phyloP scores from a whole-genome alignment of 2,797 vertebrate genomes.

The Tadarida brasiliensis region DNA sequence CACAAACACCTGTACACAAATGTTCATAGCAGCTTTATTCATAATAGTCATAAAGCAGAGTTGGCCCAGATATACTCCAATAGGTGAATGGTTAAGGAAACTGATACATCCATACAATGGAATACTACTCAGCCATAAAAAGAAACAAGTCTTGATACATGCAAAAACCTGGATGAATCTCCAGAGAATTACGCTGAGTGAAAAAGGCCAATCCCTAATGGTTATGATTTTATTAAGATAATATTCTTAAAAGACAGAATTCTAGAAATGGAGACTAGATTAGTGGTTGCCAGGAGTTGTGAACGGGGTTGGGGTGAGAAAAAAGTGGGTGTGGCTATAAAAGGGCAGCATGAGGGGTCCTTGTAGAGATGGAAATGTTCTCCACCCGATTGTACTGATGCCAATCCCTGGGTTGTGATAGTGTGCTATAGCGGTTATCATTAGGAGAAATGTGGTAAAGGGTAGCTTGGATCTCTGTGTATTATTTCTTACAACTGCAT shows the following conservation, averaged over 20 bases:
- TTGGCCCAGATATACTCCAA: background rate
- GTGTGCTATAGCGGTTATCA: background rate
- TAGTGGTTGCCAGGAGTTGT: background rate
- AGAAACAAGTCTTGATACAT: background rate
- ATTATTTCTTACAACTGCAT: background rate
- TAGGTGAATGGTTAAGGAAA: background rate
- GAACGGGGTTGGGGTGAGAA: background rate
- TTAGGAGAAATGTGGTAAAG: background rate
- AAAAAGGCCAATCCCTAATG: background rate
- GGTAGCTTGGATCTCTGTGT: background rate
- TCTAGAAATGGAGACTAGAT: background rate
- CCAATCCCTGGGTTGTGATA: background rate
- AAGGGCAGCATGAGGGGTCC: background rate
- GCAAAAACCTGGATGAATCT: background rate
- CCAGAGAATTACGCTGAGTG: background rate
- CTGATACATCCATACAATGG: background rate
- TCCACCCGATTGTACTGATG: background rate
- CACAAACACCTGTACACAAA: background rate
- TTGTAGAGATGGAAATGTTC: background rate
- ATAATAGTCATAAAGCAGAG: background rate
- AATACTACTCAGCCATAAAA: background rate
- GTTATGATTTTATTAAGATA: conserved; percentile 1
- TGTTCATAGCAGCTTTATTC: conserved; percentile 10
- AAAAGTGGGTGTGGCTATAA: background rate
- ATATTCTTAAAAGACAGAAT: conserved; percentile 37